phyloP scores from a whole-genome alignment of 1,140 invertebrate species.

The Lordiphosa clarofinis region DNA sequence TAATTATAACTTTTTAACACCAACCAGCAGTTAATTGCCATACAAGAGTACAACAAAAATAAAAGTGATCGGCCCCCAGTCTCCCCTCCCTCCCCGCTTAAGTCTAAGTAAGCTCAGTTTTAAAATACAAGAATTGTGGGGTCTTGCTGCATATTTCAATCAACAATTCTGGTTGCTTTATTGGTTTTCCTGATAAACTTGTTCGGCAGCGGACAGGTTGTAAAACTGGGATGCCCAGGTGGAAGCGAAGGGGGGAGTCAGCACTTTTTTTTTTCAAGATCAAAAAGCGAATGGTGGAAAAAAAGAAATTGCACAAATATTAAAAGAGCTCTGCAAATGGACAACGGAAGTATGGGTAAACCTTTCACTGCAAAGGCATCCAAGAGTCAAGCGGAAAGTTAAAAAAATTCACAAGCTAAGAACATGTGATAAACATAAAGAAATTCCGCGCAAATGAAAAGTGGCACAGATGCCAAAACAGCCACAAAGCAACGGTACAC shows the following conservation, averaged over 20 bases:
- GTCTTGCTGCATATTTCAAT: conserved; percentile 42
- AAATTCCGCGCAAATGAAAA: conserved; percentile 74
- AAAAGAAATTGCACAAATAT: conserved; percentile 55
- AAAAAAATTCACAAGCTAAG: conserved; percentile 7
- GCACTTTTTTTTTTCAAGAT: conserved; percentile 52
- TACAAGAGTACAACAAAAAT: neutral
- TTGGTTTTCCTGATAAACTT: conserved; percentile 72
- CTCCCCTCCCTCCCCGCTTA: too few relatives aligned
- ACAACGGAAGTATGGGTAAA: conserved; percentile 42
- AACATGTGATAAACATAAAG: conserved; percentile 61
- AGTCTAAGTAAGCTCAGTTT: neutral
- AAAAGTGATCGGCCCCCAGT: conserved; percentile 32
- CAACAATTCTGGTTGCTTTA: conserved; percentile 67
- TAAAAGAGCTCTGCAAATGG: conserved; percentile 36
- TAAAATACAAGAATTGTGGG: conserved; percentile 41
- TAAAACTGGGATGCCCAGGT: conserved; percentile 5
- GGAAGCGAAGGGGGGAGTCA: conserved; percentile 1
- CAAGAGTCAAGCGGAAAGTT: neutral
- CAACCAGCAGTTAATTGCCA: too few relatives aligned
- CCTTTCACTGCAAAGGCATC: conserved; percentile 56
- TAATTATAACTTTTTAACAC: too few relatives aligned
- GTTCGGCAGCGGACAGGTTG: conserved; percentile 53
- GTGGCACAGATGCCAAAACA: conserved; percentile 56
- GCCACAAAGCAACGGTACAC: conserved; percentile 54
- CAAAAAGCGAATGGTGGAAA: conserved; percentile 67